A percentile compares a stretch with the other conserved stretches of the same genome.
Evolutionary conservation across 1,140 invertebrate genomes (phyloP).

Genomic region (Centruroides vittatus): DNA sequence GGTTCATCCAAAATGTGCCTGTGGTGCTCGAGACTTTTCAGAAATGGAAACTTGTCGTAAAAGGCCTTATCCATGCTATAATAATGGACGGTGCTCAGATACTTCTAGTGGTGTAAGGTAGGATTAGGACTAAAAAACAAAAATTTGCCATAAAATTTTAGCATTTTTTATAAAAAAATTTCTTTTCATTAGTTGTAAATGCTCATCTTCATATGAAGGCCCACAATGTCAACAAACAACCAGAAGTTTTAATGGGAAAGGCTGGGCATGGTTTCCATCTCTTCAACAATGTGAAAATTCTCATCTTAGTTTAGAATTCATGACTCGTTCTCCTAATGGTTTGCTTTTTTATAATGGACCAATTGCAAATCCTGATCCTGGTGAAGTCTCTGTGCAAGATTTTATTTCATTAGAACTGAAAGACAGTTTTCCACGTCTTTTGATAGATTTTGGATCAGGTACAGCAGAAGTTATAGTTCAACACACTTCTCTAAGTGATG

Average conservation of each 20-base stretch:
- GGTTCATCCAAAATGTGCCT: conserved; percentile 59
- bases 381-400: conserved; percentile 51
- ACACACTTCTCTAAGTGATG: conserved; percentile 72
- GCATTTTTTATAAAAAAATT: background rate
- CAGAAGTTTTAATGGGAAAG: conserved; percentile 77
- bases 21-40: conserved; percentile 77
- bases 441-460: conserved; percentile 91
- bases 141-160: background rate
- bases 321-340: conserved; percentile 76
- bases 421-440: conserved; percentile 70
- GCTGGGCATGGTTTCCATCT: conserved; percentile 91
- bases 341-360: conserved; percentile 94
- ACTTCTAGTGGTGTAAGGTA: conserved; percentile 65
- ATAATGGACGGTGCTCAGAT: conserved; percentile 79
- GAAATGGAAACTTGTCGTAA: conserved; percentile 75
- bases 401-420: conserved; percentile 88
- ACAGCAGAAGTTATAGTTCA: conserved; percentile 76
- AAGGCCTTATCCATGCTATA: conserved; percentile 66
- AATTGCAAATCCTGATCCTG: conserved; percentile 73
- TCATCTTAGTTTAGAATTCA: conserved; percentile 87
- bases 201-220: conserved; percentile 78
- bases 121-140: conserved; percentile 17
- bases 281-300: conserved; percentile 91
- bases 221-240: conserved; percentile 91
- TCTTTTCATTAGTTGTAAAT: conserved; percentile 45